Conservation (phyloP, 2,888 invertebrate species). For the Podotricha telesiphe region DNA sequence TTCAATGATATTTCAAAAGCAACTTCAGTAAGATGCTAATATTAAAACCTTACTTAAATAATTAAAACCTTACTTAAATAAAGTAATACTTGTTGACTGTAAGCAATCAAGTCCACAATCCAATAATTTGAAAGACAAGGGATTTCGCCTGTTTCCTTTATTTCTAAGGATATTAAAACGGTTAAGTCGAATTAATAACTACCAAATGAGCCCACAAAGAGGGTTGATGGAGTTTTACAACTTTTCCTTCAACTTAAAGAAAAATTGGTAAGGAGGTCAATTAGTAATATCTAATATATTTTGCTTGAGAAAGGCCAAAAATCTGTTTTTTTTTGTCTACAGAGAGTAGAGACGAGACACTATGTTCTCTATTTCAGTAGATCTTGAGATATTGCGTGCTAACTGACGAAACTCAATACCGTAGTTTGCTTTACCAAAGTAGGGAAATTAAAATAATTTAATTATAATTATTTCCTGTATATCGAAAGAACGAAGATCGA, state of each 20-base stretch:
- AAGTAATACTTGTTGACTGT: constrained; percentile 27
- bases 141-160: constrained; percentile 34
- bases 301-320: too few relatives aligned
- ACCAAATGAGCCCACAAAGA: constrained; percentile 41
- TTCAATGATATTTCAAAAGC: too few relatives aligned
- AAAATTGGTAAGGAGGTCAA: neutral
- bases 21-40: neutral
- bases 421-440: too few relatives aligned
- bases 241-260: constrained; percentile 6
- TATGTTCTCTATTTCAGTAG: too few relatives aligned
- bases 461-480: too few relatives aligned
- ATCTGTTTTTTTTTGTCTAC: too few relatives aligned
- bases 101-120: constrained; percentile 33
- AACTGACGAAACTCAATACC: too few relatives aligned
- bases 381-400: too few relatives aligned
- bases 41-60: constrained; percentile 26
- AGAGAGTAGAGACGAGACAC: too few relatives aligned
- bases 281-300: neutral
- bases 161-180: constrained; percentile 34
- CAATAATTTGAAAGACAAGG: constrained; percentile 38
- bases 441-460: too few relatives aligned
- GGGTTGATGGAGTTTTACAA: constrained; percentile 40
- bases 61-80: constrained; percentile 31
- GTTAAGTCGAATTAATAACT: constrained; percentile 41
- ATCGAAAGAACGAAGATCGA: too few relatives aligned